Percentiles rank a stretch among this genome's conserved stretches.
Conservation (phyloP, 2,113 vertebrate species). For the Enhydra lutris region DNA sequence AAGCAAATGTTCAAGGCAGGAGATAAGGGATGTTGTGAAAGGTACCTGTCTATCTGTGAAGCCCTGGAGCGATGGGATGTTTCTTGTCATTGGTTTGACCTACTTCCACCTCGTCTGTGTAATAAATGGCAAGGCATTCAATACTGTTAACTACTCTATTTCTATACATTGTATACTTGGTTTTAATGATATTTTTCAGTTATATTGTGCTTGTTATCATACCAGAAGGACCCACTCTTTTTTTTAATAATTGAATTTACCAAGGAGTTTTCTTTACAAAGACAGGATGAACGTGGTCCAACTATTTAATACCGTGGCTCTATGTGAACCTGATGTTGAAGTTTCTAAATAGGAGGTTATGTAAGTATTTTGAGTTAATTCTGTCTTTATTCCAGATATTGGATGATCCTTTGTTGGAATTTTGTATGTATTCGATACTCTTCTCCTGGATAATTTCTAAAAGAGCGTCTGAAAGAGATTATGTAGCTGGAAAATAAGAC, state of each 20-base stretch:
- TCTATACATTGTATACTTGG: background rate
- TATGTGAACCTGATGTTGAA: background rate
- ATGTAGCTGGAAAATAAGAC: background rate
- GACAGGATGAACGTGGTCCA: background rate
- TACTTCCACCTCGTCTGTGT: background rate
- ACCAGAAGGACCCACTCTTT: background rate
- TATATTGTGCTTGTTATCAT: background rate
- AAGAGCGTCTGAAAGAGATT: slow-evolving; percentile 1
- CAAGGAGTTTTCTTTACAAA: slow-evolving; percentile 11
- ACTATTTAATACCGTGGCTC: background rate
- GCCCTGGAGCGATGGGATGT: background rate
- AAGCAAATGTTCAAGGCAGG: background rate
- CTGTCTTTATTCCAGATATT: slow-evolving; percentile 10
- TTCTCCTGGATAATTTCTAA: background rate
- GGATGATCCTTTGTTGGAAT: background rate
- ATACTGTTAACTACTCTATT: background rate
- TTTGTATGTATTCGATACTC: background rate
- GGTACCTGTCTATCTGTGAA: background rate
- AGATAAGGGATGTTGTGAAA: background rate
- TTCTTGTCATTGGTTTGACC: slow-evolving; percentile 31
- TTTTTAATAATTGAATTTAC: slow-evolving; percentile 12
- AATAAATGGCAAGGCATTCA: background rate
- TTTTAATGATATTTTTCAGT: slow-evolving; percentile 9
- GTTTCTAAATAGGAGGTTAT: slow-evolving; percentile 25
- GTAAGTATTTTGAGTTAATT: slow-evolving; percentile 46